phyloP scores from a whole-genome alignment of 2,113 vertebrate species.

The Pluvialis apricaria region DNA sequence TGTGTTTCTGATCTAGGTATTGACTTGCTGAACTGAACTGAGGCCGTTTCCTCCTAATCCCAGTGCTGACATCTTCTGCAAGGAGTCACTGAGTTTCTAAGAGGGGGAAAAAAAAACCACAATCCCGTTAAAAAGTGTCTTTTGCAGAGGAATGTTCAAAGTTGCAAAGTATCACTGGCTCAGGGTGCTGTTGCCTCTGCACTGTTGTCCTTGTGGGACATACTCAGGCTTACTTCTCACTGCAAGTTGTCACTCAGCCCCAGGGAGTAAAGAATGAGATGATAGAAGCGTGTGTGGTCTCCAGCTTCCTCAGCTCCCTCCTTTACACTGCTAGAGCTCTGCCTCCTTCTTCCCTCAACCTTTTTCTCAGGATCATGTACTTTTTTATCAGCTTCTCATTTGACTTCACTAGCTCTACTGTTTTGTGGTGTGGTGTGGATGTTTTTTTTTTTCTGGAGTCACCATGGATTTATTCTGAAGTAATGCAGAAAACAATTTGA shows the following conservation, averaged over 20 bases:
- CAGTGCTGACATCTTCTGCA: background rate
- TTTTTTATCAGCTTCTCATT: background rate
- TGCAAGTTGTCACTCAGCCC: background rate
- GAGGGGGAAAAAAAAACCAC: background rate
- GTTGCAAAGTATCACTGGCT: background rate
- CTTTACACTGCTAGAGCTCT: background rate
- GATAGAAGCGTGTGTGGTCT: background rate
- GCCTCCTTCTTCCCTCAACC: background rate
- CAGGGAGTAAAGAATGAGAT: background rate
- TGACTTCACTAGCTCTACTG: background rate
- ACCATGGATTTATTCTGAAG: background rate
- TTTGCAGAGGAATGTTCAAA: background rate
- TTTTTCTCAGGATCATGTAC: background rate
- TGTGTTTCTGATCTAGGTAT: constrained; percentile 18
- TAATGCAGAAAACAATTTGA: background rate
- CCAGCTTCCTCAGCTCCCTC: background rate
- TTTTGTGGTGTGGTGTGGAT: background rate
- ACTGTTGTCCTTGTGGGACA: background rate
- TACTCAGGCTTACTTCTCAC: background rate
- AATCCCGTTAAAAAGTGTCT: background rate
- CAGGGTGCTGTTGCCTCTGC: background rate
- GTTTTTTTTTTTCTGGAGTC: background rate
- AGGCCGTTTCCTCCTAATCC: background rate
- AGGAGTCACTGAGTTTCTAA: background rate
- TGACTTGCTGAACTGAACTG: background rate